A percentile compares a stretch with the other conserved stretches of the same genome.
Conservation (phyloP, 2,797 vertebrate species). For the Sebastiscus albofasciatus region DNA sequence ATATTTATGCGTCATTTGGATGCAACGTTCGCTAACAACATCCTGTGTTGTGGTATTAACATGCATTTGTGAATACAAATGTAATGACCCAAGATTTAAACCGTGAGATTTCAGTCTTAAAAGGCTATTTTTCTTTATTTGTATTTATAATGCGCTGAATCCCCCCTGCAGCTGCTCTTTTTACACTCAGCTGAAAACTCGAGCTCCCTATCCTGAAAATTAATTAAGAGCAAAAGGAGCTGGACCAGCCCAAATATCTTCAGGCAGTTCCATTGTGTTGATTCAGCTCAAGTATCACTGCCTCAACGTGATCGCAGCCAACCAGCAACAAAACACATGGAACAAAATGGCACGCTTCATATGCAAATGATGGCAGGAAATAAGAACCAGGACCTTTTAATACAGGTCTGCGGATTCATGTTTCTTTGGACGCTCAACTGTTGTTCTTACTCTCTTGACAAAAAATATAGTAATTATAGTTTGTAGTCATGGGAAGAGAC, state of each 20-base stretch:
- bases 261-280: slow-evolving; percentile 65
- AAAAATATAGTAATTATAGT: not conserved
- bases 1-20: no score
- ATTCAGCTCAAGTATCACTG: slow-evolving; percentile 67
- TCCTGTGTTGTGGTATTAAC: not conserved
- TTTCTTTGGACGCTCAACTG: slow-evolving; percentile 6
- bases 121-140: not conserved
- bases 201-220: slow-evolving; percentile 62
- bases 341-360: slow-evolving; percentile 64
- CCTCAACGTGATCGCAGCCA: slow-evolving; percentile 45
- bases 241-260: slow-evolving; percentile 75
- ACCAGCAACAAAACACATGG: slow-evolving; percentile 50
- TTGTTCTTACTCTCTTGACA: slow-evolving; percentile 8
- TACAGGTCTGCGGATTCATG: slow-evolving; percentile 16
- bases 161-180: slow-evolving; percentile 46
- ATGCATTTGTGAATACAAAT: not conserved
- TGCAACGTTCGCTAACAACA: not conserved
- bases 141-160: slow-evolving; percentile 11
- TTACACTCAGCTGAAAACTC: slow-evolving; percentile 39
- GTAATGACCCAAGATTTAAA: not conserved
- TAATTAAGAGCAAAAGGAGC: slow-evolving; percentile 66
- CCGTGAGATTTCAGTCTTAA: not conserved
- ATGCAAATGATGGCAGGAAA: slow-evolving; percentile 68
- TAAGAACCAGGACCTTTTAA: slow-evolving; percentile 49
- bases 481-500: slow-evolving; percentile 17